Conservation (phyloP, 2,113 vertebrate genomes). For the Macroglossus sobrinus region DNA sequence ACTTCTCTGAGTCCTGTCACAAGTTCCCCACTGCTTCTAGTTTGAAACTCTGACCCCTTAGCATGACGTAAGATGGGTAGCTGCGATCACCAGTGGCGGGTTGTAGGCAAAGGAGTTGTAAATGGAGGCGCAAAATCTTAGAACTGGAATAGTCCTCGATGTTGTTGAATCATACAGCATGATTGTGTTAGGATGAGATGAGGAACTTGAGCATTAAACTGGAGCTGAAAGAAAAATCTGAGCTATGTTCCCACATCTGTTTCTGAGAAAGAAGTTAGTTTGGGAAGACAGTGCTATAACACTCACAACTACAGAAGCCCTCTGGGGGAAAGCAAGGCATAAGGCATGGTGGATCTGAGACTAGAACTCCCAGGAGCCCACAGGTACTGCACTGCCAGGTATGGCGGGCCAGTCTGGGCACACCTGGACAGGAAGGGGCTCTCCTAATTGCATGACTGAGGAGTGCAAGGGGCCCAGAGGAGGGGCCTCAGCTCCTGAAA, state of each 20-base stretch:
- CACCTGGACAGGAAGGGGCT: too few species aligned
- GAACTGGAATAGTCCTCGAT: neutral
- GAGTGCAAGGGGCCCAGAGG: too few species aligned
- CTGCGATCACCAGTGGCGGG: neutral
- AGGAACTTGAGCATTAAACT: neutral
- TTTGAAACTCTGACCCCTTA: neutral
- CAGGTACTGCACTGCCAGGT: too few species aligned
- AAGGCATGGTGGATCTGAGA: too few species aligned
- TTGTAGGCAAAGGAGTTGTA: neutral
- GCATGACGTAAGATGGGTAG: neutral
- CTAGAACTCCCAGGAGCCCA: too few species aligned
- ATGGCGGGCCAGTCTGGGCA: too few species aligned
- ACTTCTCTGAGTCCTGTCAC: neutral
- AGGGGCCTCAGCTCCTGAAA: too few species aligned
- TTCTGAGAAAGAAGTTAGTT: neutral
- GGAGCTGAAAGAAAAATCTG: neutral
- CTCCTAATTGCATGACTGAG: too few species aligned
- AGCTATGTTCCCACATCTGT: neutral
- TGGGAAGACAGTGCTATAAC: neutral
- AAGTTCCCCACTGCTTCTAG: neutral
- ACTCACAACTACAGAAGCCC: neutral
- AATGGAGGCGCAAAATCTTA: neutral
- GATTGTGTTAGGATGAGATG: neutral
- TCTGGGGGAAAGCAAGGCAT: too few species aligned
- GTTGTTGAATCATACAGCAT: neutral